Base-by-base conservation (phyloP, 2,113 vertebrate species). In the Channa argus region DNA sequence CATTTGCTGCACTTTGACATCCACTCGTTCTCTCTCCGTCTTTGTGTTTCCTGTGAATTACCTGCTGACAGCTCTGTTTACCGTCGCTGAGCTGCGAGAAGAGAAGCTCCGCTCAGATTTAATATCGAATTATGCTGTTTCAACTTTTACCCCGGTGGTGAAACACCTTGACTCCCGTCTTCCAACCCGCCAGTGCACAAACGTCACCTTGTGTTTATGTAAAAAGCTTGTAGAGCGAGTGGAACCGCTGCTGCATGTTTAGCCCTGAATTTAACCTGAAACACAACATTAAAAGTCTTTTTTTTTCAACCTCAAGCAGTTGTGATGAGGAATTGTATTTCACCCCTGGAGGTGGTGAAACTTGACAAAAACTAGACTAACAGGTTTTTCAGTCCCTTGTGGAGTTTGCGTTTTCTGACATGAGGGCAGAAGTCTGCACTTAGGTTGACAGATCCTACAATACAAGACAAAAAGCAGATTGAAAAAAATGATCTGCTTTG, bases 371-470 rank as follows among this genome's bases (percentile, higher is more conserved):
- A 75, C 63, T 2, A 37, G 53, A 54, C 61, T 58, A 76, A 69
- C 72, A 73, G 55, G 54, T 43, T 78, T 49, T 49, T 46, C 81
- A 71, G 80, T 81, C 85, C 65, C 59, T 68, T 71, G 3, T 55
- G 58, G 37, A 11, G 44, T 44, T 75, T 77, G 75, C 77, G 64
- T 60, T 38, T 37, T 71, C 43, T 74, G 66, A 75, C 68, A 75
- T 15, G 51, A 67, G 46, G 6, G 64, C 33, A 70, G 76, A 80
- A 63, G 61, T 47, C 6, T 47, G 65, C 44, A 50, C 65, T 49
- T 3, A 4, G 70, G 65, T 71, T 44, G 38, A 74, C 74, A 53
- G 50, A 14, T 68, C 68, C 63, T 55, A 68, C 38, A 0, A 78
- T 70, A 80, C 69, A 6, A 58, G 41, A 80, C 56, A 60, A 52